These are phyloP conservation scores for Strix aluco DNA, from an alignment of 2,113 vertebrate species.

Conservation along the genomic window DNA sequence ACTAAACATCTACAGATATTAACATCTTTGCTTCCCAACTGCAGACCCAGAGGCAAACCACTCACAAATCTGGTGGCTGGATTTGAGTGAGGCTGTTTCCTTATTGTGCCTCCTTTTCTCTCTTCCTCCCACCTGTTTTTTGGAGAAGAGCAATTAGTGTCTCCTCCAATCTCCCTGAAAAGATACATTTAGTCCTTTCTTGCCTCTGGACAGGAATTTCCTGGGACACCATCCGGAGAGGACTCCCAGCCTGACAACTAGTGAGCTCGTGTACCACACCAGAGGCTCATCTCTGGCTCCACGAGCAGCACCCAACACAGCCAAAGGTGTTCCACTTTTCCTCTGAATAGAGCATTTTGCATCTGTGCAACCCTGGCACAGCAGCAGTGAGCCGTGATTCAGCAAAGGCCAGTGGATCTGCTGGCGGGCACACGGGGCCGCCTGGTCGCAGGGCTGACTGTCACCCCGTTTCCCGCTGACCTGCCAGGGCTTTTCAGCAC, in stretches of 20 bases:
- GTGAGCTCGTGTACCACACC: neutral
- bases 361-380: neutral
- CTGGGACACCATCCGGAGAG: neutral
- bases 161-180: neutral
- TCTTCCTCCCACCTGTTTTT: neutral
- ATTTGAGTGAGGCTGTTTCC: neutral
- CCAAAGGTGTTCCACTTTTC: neutral
- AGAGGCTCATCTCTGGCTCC: neutral
- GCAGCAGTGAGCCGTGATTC: neutral
- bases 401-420: neutral
- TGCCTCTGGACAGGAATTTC: neutral
- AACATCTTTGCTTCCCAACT: neutral
- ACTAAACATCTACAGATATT: neutral
- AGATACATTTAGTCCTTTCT: neutral
- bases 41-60: neutral
- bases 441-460: neutral
- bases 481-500: neutral
- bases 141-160: neutral
- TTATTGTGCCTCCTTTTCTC: neutral
- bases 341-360: neutral
- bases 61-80: neutral
- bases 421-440: accelerated
- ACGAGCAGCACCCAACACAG: accelerated
- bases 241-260: neutral
- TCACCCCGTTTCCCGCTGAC: accelerated